phyloP scores from a whole-genome alignment of 2,888 invertebrate genomes.

The Drosophila fulvimacula region DNA sequence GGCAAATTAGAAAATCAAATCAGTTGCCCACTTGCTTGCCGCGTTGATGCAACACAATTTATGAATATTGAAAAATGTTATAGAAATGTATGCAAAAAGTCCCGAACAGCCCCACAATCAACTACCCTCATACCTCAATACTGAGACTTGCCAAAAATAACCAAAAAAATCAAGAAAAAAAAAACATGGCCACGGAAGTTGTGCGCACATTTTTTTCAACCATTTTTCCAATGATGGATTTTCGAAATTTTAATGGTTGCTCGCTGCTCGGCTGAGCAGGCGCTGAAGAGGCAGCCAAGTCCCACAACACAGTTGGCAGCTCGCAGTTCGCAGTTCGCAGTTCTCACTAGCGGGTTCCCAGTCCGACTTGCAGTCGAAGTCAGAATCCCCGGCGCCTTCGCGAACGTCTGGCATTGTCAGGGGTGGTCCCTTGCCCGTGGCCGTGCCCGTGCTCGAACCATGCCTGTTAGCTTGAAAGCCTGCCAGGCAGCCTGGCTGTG shows the following conservation, averaged over 20 bases:
- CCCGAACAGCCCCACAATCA: slow-evolving; percentile 1
- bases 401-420: slow-evolving; percentile 64
- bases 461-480: slow-evolving; percentile 11
- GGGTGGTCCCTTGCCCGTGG: slow-evolving; percentile 35
- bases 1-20: slow-evolving; percentile 77
- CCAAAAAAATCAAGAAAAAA: slow-evolving; percentile 28
- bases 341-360: slow-evolving; percentile 21
- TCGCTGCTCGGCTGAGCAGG: slow-evolving; percentile 82
- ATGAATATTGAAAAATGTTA: slow-evolving; percentile 79
- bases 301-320: slow-evolving; percentile 24
- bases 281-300: slow-evolving; percentile 65
- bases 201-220: slow-evolving; percentile 68
- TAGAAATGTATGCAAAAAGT: slow-evolving; percentile 63
- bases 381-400: slow-evolving; percentile 45
- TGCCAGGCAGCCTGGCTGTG: slow-evolving; percentile 56
- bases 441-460: slow-evolving; percentile 20
- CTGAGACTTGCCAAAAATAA: slow-evolving; percentile 38
- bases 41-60: slow-evolving; percentile 62
- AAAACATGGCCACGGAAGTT: slow-evolving; percentile 78
- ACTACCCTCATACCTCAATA: slow-evolving; percentile 22
- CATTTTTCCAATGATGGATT: slow-evolving; percentile 83
- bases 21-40: slow-evolving; percentile 55
- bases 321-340: slow-evolving; percentile 27
- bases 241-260: slow-evolving; percentile 84
- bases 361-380: slow-evolving; percentile 34